These are phyloP conservation scores for Papilio polyxenes DNA, from an alignment of 1,140 invertebrate genomes.

Conservation along the genomic window DNA sequence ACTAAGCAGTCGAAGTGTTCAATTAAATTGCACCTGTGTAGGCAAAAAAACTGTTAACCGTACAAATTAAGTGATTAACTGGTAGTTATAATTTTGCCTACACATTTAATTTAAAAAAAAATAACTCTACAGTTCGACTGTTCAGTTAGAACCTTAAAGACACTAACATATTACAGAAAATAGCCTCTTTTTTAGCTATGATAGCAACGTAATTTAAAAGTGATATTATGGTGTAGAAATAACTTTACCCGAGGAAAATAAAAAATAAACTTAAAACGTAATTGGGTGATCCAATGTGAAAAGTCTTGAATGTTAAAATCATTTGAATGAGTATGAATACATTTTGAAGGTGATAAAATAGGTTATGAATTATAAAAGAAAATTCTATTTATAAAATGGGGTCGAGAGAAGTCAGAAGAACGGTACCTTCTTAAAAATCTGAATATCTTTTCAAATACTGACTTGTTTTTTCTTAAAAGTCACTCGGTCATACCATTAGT, in stretches of 20 bases:
- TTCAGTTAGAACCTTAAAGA: too few relatives aligned
- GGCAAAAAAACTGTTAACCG: too few relatives aligned
- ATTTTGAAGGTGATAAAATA: background rate
- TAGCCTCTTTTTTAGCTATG: too few relatives aligned
- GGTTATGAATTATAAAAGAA: conserved; percentile 5
- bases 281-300: background rate
- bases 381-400: background rate
- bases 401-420: conserved; percentile 20
- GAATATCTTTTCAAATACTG: conserved; percentile 21
- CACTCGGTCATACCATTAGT: conserved; percentile 36
- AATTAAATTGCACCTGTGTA: too few relatives aligned
- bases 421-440: conserved; percentile 5
- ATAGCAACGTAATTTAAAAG: too few relatives aligned
- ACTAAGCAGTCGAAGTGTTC: too few relatives aligned
- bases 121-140: too few relatives aligned
- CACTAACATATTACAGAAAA: too few relatives aligned
- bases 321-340: conserved; percentile 17
- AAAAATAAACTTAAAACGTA: background rate
- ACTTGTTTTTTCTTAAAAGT: conserved; percentile 32
- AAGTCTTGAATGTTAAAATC: conserved; percentile 1
- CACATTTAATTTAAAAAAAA: too few relatives aligned
- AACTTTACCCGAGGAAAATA: background rate
- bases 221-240: too few relatives aligned
- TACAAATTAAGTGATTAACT: too few relatives aligned
- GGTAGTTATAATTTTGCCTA: too few relatives aligned